These are phyloP conservation scores for Plodia interpunctella DNA, from an alignment of 1,140 invertebrate genomes.

Conservation along the genomic window DNA sequence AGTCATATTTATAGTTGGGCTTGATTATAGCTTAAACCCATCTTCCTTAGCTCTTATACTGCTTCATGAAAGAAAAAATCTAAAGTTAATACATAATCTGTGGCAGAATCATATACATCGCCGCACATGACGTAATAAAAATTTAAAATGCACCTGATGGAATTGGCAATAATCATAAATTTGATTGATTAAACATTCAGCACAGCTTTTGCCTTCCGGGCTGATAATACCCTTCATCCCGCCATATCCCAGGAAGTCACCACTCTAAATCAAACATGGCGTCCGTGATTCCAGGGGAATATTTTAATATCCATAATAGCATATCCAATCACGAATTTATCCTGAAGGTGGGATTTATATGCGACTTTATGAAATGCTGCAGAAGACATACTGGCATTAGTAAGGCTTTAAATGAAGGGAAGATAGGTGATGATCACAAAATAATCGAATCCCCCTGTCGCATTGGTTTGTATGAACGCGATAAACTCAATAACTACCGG, in stretches of 20 bases:
- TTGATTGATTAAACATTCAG: slow-evolving; percentile 49
- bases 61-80: too few relatives aligned
- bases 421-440: too few relatives aligned
- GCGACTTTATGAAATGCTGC: neutral
- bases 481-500: too few relatives aligned
- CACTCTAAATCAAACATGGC: slow-evolving; percentile 66
- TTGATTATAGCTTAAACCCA: too few relatives aligned
- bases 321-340: slow-evolving; percentile 45
- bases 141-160: slow-evolving; percentile 3
- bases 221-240: slow-evolving; percentile 52
- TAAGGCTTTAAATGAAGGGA: neutral
- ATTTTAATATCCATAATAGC: slow-evolving; percentile 62
- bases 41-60: too few relatives aligned
- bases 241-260: slow-evolving; percentile 53
- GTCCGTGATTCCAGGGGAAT: slow-evolving; percentile 48
- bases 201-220: slow-evolving; percentile 42
- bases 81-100: too few relatives aligned
- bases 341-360: slow-evolving; percentile 10
- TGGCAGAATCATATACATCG: too few relatives aligned
- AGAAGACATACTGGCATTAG: neutral
- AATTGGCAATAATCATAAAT: slow-evolving; percentile 37
- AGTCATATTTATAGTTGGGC: too few relatives aligned
- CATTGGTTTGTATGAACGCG: too few relatives aligned
- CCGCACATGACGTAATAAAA: neutral
- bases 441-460: too few relatives aligned